Evolutionary conservation across 2,797 vertebrate genomes (phyloP), one percentile per base, ranked within the genome.

Genomic region (Gymnoscopelus braueri): DNA sequence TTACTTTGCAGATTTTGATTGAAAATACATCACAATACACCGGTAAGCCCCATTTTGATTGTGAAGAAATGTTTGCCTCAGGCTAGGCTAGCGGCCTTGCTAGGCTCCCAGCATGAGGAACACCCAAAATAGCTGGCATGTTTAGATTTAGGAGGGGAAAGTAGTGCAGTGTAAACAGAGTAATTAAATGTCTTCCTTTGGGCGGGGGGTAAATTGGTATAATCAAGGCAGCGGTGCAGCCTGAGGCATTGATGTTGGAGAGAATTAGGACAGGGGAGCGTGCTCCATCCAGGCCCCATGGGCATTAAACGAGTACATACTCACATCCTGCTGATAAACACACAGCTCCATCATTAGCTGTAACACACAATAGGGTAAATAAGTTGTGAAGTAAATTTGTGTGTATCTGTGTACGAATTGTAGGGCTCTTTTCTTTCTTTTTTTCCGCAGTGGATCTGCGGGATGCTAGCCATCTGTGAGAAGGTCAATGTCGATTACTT

Each of bases 121-220:
- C 62, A 82, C 39, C 39, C 39, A 44, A 44, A 59, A 44, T 11
- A 39, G 60, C 55, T 44, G 0, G 19, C 52, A 15, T 63, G 83
- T 73, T 39, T 39, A 39, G 39, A 44, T 65, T 55, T 67, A 14
- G 49, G 62, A 66, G 70, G 67, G 71, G 70, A 77, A 84, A 69
- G 63, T 63, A 9, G 77, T 75, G 50, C 77, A 63, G 72, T 73
- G 86, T 89, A 91, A 91, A 90, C 70, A 86, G 66, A 53, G 80
- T 89, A 82, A 92, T 90, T 90, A 89, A 79, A 81, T 14, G 75
- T 83, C 87, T 91, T 91, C 91, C 89, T 89, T 73, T 81, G 77
- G 82, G 88, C 55, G 80, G 81, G 39, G 69, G 76, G 60, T 76
- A 87, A 91, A 91, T 88, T 88, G 83, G 67, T 84, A 66, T 88